Percentiles rank a stretch among this genome's conserved stretches.
Evolutionary conservation across 2,113 vertebrate genomes (phyloP).

Genomic region (Aldabrachelys gigantea): DNA sequence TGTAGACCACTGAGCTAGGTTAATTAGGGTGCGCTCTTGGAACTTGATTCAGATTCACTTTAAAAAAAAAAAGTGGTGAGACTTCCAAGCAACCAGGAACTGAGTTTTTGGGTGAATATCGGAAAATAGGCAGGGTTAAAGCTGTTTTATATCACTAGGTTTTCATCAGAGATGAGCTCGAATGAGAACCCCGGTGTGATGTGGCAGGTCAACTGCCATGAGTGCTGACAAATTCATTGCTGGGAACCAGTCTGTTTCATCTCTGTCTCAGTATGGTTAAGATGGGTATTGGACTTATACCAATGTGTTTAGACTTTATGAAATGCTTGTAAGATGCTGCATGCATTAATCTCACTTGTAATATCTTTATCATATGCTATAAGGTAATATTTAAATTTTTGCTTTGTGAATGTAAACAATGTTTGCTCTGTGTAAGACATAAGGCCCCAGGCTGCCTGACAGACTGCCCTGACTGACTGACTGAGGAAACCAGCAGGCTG

Average conservation of each 20-base stretch:
- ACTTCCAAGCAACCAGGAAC: not conserved
- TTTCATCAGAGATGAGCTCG: not conserved
- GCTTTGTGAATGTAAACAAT: not conserved
- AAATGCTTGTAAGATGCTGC: not conserved
- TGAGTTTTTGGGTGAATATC: not conserved
- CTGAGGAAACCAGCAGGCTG: not conserved
- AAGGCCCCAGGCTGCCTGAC: not conserved
- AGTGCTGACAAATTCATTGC: not conserved
- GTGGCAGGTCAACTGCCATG: not conserved
- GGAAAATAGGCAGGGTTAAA: not conserved
- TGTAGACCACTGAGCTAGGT: not conserved
- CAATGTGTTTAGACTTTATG: not conserved
- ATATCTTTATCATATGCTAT: not conserved
- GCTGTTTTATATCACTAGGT: not conserved
- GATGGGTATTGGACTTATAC: not conserved
- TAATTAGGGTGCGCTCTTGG: not conserved
- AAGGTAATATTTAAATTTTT: not conserved
- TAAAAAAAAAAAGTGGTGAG: accelerated
- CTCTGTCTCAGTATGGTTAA: not conserved
- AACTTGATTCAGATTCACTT: not conserved
- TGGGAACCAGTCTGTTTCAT: not conserved
- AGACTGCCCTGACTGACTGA: not conserved
- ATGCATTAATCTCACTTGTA: not conserved
- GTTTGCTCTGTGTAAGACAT: not conserved
- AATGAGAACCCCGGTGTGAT: not conserved